phyloP scores from a whole-genome alignment of 2,113 vertebrate species.

The Balaeniceps rex region DNA sequence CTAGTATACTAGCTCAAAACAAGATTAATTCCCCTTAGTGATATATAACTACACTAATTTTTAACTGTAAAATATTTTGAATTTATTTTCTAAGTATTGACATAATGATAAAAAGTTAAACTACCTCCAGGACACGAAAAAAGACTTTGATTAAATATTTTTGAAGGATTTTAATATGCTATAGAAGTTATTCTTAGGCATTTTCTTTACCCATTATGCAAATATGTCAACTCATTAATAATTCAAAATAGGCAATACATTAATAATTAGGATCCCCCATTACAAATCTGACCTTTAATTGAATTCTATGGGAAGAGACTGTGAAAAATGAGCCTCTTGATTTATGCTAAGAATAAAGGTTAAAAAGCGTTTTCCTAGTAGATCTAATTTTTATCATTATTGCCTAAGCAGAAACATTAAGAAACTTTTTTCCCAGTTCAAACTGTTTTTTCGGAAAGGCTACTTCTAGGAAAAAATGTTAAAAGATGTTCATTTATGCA shows the following conservation, averaged over 20 bases:
- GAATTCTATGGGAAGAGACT: slow-evolving; percentile 78
- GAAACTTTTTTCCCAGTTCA: not conserved
- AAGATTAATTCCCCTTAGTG: slow-evolving; percentile 1
- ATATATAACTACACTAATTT: not conserved
- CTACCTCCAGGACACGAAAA: not conserved
- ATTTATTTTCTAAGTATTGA: slow-evolving; percentile 25
- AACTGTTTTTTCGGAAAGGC: not conserved
- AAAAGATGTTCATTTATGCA: not conserved
- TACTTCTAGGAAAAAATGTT: not conserved
- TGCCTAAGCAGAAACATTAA: not conserved
- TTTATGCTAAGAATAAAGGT: slow-evolving; percentile 81
- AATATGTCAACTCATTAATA: slow-evolving; percentile 78
- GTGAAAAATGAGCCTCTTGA: slow-evolving; percentile 80
- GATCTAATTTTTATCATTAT: slow-evolving; percentile 55
- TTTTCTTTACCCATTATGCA: slow-evolving; percentile 79
- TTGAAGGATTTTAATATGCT: slow-evolving; percentile 39
- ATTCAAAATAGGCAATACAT: slow-evolving; percentile 79
- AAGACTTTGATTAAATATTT: slow-evolving; percentile 45
- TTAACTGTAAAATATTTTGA: slow-evolving; percentile 34
- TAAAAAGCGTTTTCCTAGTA: slow-evolving; percentile 74
- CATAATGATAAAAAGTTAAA: slow-evolving; percentile 15
- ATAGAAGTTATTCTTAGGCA: slow-evolving; percentile 69
- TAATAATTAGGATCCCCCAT: slow-evolving; percentile 80
- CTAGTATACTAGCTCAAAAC: not conserved
- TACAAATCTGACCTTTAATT: slow-evolving; percentile 85